phyloP scores from a whole-genome alignment of 2,113 vertebrate genomes.

The Cephalopholis sonnerati region DNA sequence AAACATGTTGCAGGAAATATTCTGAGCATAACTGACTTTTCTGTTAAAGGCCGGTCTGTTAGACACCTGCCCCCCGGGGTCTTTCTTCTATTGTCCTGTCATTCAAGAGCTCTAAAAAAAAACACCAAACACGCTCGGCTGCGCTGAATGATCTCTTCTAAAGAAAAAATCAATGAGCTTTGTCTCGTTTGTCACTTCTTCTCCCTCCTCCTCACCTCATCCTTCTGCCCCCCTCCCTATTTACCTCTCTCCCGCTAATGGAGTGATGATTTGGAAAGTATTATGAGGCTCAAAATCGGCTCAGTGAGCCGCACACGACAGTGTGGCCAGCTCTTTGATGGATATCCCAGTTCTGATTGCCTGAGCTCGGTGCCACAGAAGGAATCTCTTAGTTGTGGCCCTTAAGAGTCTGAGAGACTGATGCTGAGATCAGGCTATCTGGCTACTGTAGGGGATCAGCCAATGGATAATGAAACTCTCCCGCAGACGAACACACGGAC shows the following conservation, averaged over 20 bases:
- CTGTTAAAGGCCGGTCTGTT: constrained; percentile 23
- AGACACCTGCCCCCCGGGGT: constrained; percentile 40
- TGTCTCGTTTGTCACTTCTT: constrained; percentile 67
- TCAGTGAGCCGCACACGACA: constrained; percentile 41
- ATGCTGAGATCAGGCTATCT: constrained; percentile 60
- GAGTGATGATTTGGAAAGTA: constrained; percentile 66
- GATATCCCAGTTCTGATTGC: constrained; percentile 67
- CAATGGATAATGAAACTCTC: constrained; percentile 66
- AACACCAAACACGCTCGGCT: constrained; percentile 53
- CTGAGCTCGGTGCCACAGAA: constrained; percentile 40
- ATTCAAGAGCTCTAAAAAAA: constrained; percentile 57
- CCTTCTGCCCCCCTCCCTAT: neutral
- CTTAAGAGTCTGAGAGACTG: constrained; percentile 46
- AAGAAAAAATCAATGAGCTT: constrained; percentile 75
- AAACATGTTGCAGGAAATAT: constrained; percentile 6
- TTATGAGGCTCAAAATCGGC: constrained; percentile 55
- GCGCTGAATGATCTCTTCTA: constrained; percentile 67
- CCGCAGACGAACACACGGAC: constrained; percentile 32
- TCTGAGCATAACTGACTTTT: constrained; percentile 22
- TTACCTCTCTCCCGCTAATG: constrained; percentile 50
- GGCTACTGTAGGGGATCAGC: constrained; percentile 58
- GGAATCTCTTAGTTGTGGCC: constrained; percentile 38
- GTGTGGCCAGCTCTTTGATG: constrained; percentile 53
- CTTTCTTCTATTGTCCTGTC: constrained; percentile 27
- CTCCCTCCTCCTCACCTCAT: constrained; percentile 8